Conservation (phyloP, 2,888 invertebrate species). For the Sphinx pinastri region DNA sequence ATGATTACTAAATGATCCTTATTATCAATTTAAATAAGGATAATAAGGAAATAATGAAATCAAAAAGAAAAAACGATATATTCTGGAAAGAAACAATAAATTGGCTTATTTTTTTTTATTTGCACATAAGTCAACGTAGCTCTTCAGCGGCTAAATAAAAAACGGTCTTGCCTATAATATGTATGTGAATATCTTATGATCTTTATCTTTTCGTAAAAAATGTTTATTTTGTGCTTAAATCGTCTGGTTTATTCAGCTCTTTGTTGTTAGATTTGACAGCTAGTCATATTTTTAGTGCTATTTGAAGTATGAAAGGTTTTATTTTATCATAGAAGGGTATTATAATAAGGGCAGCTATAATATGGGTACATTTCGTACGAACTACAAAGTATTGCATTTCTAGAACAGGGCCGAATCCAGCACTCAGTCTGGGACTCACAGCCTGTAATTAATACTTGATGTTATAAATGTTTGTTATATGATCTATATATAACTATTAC, state of each 20-base stretch:
- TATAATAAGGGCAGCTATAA: background rate
- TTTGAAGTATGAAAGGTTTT: background rate
- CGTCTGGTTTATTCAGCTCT: background rate
- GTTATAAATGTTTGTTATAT: background rate
- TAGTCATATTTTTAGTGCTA: constrained; percentile 18
- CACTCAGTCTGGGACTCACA: background rate
- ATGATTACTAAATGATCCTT: too few relatives aligned
- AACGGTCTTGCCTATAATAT: too few relatives aligned
- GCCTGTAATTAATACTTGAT: background rate
- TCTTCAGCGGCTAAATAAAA: too few relatives aligned
- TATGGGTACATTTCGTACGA: background rate
- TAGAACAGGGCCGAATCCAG: background rate
- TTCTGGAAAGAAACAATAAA: too few relatives aligned
- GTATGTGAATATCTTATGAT: too few relatives aligned
- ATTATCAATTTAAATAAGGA: too few relatives aligned
- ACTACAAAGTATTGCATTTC: background rate
- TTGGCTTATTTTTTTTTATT: too few relatives aligned
- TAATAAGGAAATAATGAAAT: too few relatives aligned
- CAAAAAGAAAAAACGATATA: too few relatives aligned
- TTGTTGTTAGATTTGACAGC: background rate
- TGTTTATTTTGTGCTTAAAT: background rate
- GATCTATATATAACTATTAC: too few relatives aligned
- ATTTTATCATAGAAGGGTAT: background rate
- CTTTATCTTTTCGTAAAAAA: background rate
- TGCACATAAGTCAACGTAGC: too few relatives aligned